Conservation (phyloP, 2,888 invertebrate species). For the Diachrysia chrysitis region DNA sequence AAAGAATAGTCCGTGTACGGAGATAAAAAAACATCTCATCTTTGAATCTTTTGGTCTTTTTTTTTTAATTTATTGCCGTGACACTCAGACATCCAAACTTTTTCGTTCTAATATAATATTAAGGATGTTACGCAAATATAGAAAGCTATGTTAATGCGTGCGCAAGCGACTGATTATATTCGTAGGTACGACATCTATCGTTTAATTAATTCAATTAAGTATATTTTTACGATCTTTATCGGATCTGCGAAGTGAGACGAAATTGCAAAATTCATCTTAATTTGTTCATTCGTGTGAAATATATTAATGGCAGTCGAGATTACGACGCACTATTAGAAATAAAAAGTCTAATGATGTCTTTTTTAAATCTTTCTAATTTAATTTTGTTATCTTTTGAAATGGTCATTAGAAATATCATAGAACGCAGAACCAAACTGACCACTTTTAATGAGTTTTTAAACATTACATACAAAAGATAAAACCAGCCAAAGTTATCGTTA, state of each 20-base stretch:
- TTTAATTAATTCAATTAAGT: conserved; percentile 32
- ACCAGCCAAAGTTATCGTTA: not conserved
- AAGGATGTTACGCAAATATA: conserved; percentile 49
- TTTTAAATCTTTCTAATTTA: too few relatives aligned
- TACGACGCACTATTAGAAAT: conserved; percentile 1
- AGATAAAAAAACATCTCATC: too few relatives aligned
- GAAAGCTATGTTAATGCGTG: conserved; percentile 47
- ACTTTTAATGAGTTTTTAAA: not conserved
- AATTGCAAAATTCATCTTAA: conserved; percentile 6
- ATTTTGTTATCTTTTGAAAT: conserved; percentile 1
- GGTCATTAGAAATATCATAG: conserved; percentile 2
- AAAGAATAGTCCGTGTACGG: too few relatives aligned
- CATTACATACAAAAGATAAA: not conserved
- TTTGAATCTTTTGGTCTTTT: too few relatives aligned
- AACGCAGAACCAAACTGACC: not conserved
- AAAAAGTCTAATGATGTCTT: not conserved
- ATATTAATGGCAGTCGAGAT: conserved; percentile 1
- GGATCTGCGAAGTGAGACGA: not conserved
- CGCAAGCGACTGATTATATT: conserved; percentile 23
- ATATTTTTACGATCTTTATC: conserved; percentile 12
- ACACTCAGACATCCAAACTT: not conserved
- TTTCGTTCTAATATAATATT: not conserved
- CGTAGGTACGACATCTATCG: conserved; percentile 18
- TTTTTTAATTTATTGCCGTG: not conserved
- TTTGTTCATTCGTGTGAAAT: conserved; percentile 3